Base-by-base conservation (phyloP, 2,888 invertebrate species). In the Odiellus spinosus region DNA sequence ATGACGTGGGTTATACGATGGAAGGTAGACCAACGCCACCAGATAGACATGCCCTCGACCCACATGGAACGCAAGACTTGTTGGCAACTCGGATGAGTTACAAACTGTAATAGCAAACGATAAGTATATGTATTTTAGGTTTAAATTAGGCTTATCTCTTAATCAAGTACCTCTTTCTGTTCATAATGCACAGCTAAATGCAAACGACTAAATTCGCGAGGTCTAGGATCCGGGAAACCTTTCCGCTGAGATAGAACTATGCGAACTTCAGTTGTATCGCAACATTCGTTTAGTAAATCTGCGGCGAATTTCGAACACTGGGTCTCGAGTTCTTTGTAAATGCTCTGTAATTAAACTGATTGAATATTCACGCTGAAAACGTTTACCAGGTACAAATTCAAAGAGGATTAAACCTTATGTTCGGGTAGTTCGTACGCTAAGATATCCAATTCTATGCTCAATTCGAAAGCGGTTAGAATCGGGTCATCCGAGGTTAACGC, bases 81-180 rank as follows among this genome's bases (percentile, higher is more conserved):
- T 61, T 82, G 82, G 15, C 78, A 76, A 61, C 80, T 78, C 1
- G 80, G 76, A 65, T 82, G 80, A 4, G 80, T 79, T 0, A 82
- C 77, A 60, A 82, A 82, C 60, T 75, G 74, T 10, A 51, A 49
- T 26, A 8, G 26, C 4, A 4, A 26, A 26, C 26, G 5, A 26
- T 26, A 8, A 8, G 26, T 26, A 8, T n/a, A 8, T 26, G 8
- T 26, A 26, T 26, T 26, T 26, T 26, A 26, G 26, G n/a, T n/a
- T n/a, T n/a, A 8, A 8, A 26, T 26, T 26, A 26, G 26, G 4
- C 5, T 36, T 36, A 15, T 6, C 4, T 12, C 36, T n/a, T 5
- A 36, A 5, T 17, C 36, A 36, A 6, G 3, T 8, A 26, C 26
- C 26, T 26, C 26, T 59, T 78, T 80, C 59, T 81, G 80, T 53